A percentile compares a stretch with the other conserved stretches of the same genome.
Evolutionary conservation across 2,888 invertebrate species (phyloP).

Genomic region (Rhimphoctona megacephalus): DNA sequence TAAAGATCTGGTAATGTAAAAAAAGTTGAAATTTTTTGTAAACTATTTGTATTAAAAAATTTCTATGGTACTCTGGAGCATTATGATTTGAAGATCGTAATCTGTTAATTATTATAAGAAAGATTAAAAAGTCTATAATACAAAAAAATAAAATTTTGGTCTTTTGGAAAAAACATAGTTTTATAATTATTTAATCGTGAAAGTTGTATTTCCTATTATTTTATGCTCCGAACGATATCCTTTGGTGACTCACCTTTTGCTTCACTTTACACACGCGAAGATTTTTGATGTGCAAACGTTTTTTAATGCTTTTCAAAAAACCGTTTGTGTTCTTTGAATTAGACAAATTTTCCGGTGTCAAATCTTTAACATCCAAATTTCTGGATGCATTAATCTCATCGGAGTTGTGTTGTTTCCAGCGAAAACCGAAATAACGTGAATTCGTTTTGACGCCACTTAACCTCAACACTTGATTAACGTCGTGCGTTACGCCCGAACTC

Average conservation of each 20-base stretch:
- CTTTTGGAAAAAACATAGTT: neutral
- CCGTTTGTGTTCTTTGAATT: constrained; percentile 64
- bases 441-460: constrained; percentile 69
- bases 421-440: constrained; percentile 71
- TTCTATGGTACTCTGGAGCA: no score
- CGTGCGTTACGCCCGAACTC: constrained; percentile 66
- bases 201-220: neutral
- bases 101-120: no score
- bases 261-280: constrained; percentile 73
- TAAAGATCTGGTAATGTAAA: no score
- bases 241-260: constrained; percentile 72
- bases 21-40: no score
- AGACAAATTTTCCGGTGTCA: constrained; percentile 41
- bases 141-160: neutral
- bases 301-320: constrained; percentile 76
- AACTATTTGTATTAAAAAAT: no score
- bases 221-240: neutral
- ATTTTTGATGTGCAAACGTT: constrained; percentile 74
- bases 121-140: no score
- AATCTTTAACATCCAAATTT: constrained; percentile 39
- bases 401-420: constrained; percentile 70
- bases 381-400: constrained; percentile 63
- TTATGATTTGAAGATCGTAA: no score
- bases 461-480: constrained; percentile 66
- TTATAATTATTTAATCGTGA: neutral